A percentile compares a stretch with the other conserved stretches of the same genome.
Evolutionary conservation across 2,113 vertebrate genomes (phyloP).

Genomic region (Grallaria varia): DNA sequence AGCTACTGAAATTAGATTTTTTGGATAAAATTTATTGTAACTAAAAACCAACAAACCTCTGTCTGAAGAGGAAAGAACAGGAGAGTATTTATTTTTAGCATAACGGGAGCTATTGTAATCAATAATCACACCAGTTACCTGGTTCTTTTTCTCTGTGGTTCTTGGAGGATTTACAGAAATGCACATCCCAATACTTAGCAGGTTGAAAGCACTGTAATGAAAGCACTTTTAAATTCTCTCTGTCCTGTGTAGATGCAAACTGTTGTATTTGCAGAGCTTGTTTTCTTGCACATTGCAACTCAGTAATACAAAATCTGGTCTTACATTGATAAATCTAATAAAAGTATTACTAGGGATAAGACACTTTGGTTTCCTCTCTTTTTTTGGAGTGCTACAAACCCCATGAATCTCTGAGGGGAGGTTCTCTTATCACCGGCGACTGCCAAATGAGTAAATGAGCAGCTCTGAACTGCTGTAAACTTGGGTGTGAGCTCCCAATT

Average conservation of each 20-base stretch:
- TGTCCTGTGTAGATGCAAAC: background rate
- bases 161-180: background rate
- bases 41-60: background rate
- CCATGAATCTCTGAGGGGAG: background rate
- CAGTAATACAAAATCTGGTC: background rate
- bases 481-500: background rate
- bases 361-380: background rate
- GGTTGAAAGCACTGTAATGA: background rate
- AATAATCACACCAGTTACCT: rapidly evolving
- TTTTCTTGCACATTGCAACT: background rate
- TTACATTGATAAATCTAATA: background rate
- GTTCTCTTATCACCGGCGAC: background rate
- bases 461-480: background rate
- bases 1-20: background rate
- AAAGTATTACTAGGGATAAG: background rate
- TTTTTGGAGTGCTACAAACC: background rate
- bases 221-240: background rate
- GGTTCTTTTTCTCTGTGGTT: background rate
- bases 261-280: background rate
- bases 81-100: background rate
- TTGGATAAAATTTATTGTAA: background rate
- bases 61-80: background rate
- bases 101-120: background rate
- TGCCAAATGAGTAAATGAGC: background rate
- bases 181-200: background rate